These are phyloP conservation scores for Gerris buenoi DNA, from an alignment of 1,140 invertebrate species.

Conservation along the genomic window DNA sequence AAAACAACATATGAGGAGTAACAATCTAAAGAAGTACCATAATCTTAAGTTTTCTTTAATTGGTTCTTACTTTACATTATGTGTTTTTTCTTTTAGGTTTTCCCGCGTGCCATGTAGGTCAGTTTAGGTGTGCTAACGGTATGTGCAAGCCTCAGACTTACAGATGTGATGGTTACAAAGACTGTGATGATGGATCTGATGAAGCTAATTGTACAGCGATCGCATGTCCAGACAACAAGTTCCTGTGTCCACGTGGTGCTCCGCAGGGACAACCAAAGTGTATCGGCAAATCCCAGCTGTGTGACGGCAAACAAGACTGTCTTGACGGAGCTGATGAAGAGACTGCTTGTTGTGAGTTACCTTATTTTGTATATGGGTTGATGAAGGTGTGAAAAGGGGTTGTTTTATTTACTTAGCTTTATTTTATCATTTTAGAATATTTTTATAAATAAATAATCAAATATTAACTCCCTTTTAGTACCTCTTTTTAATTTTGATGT, in stretches of 20 bases:
- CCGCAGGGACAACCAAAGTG: constrained; percentile 59
- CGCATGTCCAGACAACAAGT: constrained; percentile 81
- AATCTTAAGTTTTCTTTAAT: no score
- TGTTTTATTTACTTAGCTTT: no score
- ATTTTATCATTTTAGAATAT: no score
- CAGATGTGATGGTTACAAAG: constrained; percentile 66
- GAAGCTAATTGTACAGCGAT: constrained; percentile 79
- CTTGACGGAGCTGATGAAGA: constrained; percentile 81
- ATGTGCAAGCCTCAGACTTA: constrained; percentile 76
- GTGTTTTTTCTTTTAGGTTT: constrained; percentile 53
- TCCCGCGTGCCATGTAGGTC: constrained; percentile 71
- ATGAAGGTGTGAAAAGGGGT: no score
- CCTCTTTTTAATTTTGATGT: no score
- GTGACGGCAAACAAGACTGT: constrained; percentile 79
- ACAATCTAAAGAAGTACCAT: no score
- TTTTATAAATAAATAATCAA: no score
- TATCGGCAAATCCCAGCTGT: constrained; percentile 72
- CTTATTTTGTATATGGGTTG: no score
- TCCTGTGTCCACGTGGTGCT: constrained; percentile 66
- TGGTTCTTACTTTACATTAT: no score
- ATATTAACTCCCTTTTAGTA: no score
- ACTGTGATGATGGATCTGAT: constrained; percentile 75
- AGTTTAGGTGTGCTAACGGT: constrained; percentile 86
- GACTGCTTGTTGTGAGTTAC: constrained; percentile 70
- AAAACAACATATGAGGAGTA: no score